Percentiles rank a stretch among this genome's conserved stretches.
phyloP scores from a whole-genome alignment of 2,797 vertebrate genomes.

The Gephyroberyx darwinii region DNA sequence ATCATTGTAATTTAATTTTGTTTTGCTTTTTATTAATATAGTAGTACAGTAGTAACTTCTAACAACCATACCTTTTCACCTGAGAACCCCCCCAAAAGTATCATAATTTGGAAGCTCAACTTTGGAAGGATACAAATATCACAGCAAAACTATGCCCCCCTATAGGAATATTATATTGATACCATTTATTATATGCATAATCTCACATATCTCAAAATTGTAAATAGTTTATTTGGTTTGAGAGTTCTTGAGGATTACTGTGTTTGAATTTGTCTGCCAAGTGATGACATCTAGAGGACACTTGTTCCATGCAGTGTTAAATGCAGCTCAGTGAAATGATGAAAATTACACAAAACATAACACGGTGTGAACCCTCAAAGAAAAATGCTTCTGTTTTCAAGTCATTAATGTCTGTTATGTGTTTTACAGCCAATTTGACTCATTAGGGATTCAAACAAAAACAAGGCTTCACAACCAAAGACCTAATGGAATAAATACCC shows the following conservation, averaged over 20 bases:
- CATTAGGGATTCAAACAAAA: not conserved
- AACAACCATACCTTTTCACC: too few species aligned
- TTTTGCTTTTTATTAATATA: too few species aligned
- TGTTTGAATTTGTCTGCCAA: not conserved
- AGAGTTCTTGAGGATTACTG: not conserved
- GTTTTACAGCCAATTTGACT: not conserved
- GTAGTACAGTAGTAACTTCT: too few species aligned
- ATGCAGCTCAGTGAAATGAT: not conserved
- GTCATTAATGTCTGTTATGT: not conserved
- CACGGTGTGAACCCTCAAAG: not conserved
- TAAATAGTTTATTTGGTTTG: not conserved
- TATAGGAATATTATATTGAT: too few species aligned
- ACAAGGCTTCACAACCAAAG: not conserved
- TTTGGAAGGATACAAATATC: too few species aligned
- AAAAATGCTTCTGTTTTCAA: not conserved
- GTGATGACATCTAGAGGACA: slow-evolving; percentile 1
- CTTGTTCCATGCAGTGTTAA: not conserved
- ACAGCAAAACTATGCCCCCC: too few species aligned
- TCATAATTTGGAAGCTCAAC: too few species aligned
- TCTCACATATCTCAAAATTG: not conserved
- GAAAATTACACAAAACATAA: not conserved
- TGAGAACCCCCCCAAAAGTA: too few species aligned
- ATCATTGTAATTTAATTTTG: too few species aligned
- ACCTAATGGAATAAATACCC: slow-evolving; percentile 3
- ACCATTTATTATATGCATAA: not conserved